A percentile compares a stretch with the other conserved stretches of the same genome.
Evolutionary conservation across 2,888 invertebrate genomes (phyloP).

Genomic region (Drosophila mimica): DNA sequence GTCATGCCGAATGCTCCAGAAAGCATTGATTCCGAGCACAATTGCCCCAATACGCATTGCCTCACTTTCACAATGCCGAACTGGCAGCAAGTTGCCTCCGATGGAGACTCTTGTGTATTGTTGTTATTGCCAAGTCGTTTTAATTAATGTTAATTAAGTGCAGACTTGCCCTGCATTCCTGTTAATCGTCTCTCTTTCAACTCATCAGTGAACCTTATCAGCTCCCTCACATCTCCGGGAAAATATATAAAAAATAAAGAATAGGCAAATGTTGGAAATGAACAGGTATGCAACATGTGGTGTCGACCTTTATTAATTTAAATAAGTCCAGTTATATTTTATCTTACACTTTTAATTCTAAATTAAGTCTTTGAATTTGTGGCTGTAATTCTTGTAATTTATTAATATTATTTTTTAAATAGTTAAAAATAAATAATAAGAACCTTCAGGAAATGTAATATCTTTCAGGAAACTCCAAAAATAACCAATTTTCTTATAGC

Average conservation of each 20-base stretch:
- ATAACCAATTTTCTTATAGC: too few species aligned
- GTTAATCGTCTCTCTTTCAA: constrained; percentile 53
- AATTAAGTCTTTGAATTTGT: neutral
- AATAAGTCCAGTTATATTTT: neutral
- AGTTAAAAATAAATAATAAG: neutral
- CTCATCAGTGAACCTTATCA: constrained; percentile 42
- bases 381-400: neutral
- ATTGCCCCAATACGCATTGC: constrained; percentile 43
- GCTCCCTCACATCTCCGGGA: neutral
- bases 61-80: constrained; percentile 51
- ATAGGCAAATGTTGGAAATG: neutral
- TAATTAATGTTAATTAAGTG: constrained; percentile 75
- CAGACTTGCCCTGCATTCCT: constrained; percentile 45
- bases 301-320: neutral
- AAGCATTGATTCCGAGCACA: constrained; percentile 57
- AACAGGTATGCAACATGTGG: neutral
- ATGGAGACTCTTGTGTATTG: constrained; percentile 6
- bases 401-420: neutral
- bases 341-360: neutral
- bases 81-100: neutral
- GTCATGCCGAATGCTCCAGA: constrained; percentile 60
- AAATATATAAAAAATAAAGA: neutral
- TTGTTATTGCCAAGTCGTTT: constrained; percentile 31
- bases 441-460: too few species aligned
- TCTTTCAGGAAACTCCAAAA: too few species aligned